Percentiles rank a stretch among this genome's conserved stretches.
These are phyloP conservation scores for Sialis lutaria DNA, from an alignment of 2,888 invertebrate genomes.

Conservation along the genomic window DNA sequence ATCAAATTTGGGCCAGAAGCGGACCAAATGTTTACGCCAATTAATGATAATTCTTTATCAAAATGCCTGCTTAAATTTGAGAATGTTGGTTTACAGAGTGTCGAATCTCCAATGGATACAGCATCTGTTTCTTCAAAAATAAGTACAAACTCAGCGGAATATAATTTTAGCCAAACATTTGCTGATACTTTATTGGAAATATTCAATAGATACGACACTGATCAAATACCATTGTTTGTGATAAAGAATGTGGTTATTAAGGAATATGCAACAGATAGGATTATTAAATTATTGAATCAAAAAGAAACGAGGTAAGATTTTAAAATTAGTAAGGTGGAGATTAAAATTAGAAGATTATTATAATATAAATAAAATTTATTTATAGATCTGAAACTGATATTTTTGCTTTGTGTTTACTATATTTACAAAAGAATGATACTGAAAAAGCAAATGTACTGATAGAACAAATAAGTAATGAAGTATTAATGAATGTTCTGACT, in stretches of 20 bases:
- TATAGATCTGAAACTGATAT: constrained; percentile 21
- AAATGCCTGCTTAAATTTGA: neutral
- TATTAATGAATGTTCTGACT: constrained; percentile 23
- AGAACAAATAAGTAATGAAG: constrained; percentile 23
- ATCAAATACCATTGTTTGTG: constrained; percentile 30
- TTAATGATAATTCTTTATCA: constrained; percentile 1
- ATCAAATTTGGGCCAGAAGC: constrained; percentile 26
- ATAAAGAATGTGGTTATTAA: constrained; percentile 31
- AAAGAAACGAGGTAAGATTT: constrained; percentile 18
- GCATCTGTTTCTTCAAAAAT: neutral
- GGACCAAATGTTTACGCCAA: constrained; percentile 24
- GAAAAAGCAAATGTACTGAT: constrained; percentile 28
- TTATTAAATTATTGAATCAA: constrained; percentile 26
- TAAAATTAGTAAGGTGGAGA: neutral
- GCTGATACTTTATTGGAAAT: constrained; percentile 24
- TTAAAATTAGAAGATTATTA: neutral
- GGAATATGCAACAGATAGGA: constrained; percentile 35
- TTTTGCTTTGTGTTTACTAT: constrained; percentile 29
- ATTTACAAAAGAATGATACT: constrained; percentile 32
- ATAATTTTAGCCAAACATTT: constrained; percentile 16
- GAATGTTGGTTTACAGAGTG: no score
- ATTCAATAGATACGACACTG: constrained; percentile 23
- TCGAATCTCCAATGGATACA: neutral
- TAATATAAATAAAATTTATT: constrained; percentile 3
- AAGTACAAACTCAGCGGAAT: constrained; percentile 15